These are phyloP conservation scores for Catharus bicknelli DNA, from an alignment of 2,113 vertebrate genomes.

Conservation along the genomic window DNA sequence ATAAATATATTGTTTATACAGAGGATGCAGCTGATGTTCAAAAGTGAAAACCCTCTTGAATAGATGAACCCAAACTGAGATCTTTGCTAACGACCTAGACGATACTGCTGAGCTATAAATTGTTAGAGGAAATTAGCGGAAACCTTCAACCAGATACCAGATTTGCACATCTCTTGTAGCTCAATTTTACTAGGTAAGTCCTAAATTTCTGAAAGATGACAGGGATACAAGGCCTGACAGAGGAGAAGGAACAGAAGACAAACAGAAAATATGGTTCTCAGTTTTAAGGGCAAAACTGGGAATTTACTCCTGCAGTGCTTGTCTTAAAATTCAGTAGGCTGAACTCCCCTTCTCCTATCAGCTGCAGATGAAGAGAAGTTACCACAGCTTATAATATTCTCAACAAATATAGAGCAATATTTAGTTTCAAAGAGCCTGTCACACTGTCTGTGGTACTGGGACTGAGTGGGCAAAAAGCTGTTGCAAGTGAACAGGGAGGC, in stretches of 20 bases:
- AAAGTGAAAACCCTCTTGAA: not conserved
- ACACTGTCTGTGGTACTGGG: not conserved
- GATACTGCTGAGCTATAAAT: not conserved
- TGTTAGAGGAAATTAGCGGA: not conserved
- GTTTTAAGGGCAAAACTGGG: not conserved
- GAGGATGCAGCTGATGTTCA: not conserved
- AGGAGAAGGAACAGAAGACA: not conserved
- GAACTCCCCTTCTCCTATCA: not conserved
- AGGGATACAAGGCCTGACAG: not conserved
- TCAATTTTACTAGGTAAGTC: not conserved
- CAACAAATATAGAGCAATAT: not conserved
- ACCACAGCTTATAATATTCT: not conserved
- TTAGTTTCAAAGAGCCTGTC: slow-evolving; percentile 10
- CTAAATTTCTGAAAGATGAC: not conserved
- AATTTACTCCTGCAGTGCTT: not conserved
- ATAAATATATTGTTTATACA: not conserved
- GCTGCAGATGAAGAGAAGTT: not conserved
- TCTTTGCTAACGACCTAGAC: not conserved
- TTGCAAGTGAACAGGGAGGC: not conserved
- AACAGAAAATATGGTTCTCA: not conserved
- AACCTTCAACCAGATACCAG: not conserved
- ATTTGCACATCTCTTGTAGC: not conserved
- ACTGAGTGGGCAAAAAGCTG: not conserved
- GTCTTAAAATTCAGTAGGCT: not conserved
- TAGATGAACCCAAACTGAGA: not conserved